Percentiles rank a stretch among this genome's conserved stretches.
Evolutionary conservation across 2,888 invertebrate species (phyloP).

Genomic region (Agrochola circellaris): DNA sequence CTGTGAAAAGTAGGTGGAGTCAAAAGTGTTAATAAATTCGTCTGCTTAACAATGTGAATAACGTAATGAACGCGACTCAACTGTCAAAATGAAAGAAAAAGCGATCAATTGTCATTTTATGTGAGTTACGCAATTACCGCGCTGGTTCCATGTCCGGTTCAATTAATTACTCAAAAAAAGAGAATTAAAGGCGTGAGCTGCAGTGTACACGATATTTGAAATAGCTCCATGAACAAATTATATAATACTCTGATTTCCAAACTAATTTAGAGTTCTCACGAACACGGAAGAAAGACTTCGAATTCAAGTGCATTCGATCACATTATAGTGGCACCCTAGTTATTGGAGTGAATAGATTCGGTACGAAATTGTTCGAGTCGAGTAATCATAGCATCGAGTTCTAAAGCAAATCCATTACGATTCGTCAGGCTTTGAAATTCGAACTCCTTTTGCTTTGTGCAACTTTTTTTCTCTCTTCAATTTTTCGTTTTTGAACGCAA

Average conservation of each 20-base stretch:
- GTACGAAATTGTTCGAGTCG: constrained; percentile 65
- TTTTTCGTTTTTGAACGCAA: constrained; percentile 62
- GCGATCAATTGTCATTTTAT: too few species aligned
- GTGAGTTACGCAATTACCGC: too few species aligned
- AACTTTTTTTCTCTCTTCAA: constrained; percentile 67
- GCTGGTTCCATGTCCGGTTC: constrained; percentile 8
- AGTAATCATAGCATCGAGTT: constrained; percentile 72
- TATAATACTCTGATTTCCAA: constrained; percentile 65
- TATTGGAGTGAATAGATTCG: constrained; percentile 70
- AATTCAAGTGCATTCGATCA: constrained; percentile 70
- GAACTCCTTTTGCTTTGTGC: constrained; percentile 74
- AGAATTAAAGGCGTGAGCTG: constrained; percentile 25
- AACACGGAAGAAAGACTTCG: constrained; percentile 71
- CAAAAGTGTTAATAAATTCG: too few species aligned
- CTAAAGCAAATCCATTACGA: constrained; percentile 78
- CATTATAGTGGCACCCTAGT: constrained; percentile 77
- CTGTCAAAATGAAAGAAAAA: too few species aligned
- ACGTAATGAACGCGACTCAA: too few species aligned
- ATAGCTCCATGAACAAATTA: constrained; percentile 52
- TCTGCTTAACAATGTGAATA: too few species aligned
- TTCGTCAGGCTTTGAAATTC: constrained; percentile 82
- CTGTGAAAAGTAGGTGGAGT: too few species aligned
- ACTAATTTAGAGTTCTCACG: constrained; percentile 75
- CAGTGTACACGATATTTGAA: constrained; percentile 45
- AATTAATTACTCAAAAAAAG: constrained; percentile 9